Percentiles rank a stretch among this genome's conserved stretches.
Conservation (phyloP, 2,113 vertebrate genomes). For the Ptyas mucosa region DNA sequence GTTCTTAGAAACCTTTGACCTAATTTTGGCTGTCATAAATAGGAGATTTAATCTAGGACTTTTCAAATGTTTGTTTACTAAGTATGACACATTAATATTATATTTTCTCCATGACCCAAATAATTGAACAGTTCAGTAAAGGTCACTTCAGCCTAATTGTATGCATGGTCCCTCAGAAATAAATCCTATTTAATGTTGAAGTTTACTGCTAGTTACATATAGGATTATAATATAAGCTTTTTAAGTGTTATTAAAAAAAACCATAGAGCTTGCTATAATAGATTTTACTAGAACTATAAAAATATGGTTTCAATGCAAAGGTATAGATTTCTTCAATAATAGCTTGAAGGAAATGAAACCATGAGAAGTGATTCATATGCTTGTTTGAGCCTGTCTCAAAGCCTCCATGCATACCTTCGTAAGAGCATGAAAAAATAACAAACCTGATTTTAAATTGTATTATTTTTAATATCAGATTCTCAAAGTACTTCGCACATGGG, state of each 20-base stretch:
- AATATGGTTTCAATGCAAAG: not conserved
- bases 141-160: not conserved
- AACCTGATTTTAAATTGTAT: not conserved
- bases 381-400: not conserved
- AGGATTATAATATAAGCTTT: not conserved
- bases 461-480: not conserved
- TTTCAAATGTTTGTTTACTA: not conserved
- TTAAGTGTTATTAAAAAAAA: not conserved
- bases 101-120: not conserved
- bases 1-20: not conserved
- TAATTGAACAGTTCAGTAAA: not conserved
- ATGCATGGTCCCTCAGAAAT: not conserved
- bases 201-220: not conserved
- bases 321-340: not conserved
- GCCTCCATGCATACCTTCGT: not conserved
- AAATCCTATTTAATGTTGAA: not conserved
- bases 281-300: not conserved
- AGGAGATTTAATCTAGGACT: not conserved
- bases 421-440: not conserved
- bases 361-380: not conserved
- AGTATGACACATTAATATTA: not conserved
- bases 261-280: not conserved
- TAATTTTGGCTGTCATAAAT: not conserved
- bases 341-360: not conserved
- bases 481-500: not conserved